Conservation (phyloP, 1,140 invertebrate species). For the Scaptomyza hsui region DNA sequence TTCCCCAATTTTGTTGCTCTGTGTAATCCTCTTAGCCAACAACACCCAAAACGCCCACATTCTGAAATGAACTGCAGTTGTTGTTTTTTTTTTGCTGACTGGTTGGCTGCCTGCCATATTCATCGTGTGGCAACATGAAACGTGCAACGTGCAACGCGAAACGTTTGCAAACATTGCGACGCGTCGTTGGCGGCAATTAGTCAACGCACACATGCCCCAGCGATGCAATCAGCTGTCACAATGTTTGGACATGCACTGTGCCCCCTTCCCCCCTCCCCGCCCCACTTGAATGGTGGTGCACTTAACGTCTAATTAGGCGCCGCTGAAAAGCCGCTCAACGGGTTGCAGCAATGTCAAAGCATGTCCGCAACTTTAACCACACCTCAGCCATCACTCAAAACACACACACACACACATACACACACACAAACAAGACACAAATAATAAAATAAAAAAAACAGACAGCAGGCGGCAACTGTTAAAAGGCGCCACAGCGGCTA, state of each 20-base stretch:
- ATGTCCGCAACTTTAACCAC: conserved; percentile 54
- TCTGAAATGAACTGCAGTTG: conserved; percentile 18
- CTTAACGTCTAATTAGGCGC: conserved; percentile 78
- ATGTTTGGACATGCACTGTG: conserved; percentile 61
- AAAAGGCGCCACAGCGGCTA: conserved; percentile 66
- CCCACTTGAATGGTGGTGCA: conserved; percentile 55
- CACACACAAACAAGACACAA: conserved; percentile 5
- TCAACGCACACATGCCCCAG: conserved; percentile 35
- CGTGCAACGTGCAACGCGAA: conserved; percentile 6
- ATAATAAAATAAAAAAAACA: not conserved
- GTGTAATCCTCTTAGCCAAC: conserved; percentile 24
- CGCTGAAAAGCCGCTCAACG: conserved; percentile 73
- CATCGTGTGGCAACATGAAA: conserved; percentile 1
- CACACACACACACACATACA: conserved; percentile 20
- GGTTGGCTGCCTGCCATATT: not conserved
- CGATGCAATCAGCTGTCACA: conserved; percentile 74
- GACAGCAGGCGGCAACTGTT: not conserved
- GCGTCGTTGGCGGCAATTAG: conserved; percentile 66
- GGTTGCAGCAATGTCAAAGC: conserved; percentile 66
- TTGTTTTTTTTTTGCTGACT: conserved; percentile 8
- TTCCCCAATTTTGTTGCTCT: conserved; percentile 1
- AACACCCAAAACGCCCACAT: conserved; percentile 9
- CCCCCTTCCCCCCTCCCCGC: conserved; percentile 1
- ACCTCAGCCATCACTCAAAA: conserved; percentile 69
- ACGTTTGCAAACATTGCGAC: conserved; percentile 9